These are phyloP conservation scores for Drosophila azteca DNA, from an alignment of 1,140 invertebrate genomes.

Conservation along the genomic window DNA sequence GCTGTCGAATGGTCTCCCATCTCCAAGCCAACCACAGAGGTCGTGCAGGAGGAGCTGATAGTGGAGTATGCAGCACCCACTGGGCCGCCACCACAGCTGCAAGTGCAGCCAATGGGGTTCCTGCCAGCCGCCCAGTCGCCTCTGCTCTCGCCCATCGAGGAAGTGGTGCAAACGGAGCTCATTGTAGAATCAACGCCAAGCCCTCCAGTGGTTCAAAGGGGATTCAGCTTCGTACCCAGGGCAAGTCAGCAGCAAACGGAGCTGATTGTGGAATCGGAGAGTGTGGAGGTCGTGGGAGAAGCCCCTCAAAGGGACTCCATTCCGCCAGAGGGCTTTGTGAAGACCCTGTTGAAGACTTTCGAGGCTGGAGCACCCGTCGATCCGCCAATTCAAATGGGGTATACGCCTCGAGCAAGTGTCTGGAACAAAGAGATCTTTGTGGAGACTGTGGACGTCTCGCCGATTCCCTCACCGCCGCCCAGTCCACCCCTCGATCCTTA, in stretches of 20 bases:
- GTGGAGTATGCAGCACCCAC: constrained; percentile 19
- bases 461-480: constrained; percentile 27
- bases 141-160: constrained; percentile 26
- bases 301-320: no score
- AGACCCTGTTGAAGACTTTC: no score
- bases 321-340: no score
- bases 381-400: neutral
- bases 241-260: neutral
- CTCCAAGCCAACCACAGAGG: neutral
- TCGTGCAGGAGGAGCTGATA: constrained; percentile 29
- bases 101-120: constrained; percentile 26
- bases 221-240: no score
- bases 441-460: constrained; percentile 21
- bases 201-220: no score
- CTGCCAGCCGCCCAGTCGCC: constrained; percentile 21
- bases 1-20: constrained; percentile 12
- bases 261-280: constrained; percentile 13
- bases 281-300: no score
- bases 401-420: constrained; percentile 12
- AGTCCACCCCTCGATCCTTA: constrained; percentile 11
- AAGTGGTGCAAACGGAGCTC: constrained; percentile 25
- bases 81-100: constrained; percentile 20
- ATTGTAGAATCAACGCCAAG: neutral
- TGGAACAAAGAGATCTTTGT: constrained; percentile 12
- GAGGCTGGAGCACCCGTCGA: no score